Percentiles rank a stretch among this genome's conserved stretches.
These are phyloP conservation scores for Amphiduros pacificus DNA, from an alignment of 2,888 invertebrate genomes.

Conservation along the genomic window DNA sequence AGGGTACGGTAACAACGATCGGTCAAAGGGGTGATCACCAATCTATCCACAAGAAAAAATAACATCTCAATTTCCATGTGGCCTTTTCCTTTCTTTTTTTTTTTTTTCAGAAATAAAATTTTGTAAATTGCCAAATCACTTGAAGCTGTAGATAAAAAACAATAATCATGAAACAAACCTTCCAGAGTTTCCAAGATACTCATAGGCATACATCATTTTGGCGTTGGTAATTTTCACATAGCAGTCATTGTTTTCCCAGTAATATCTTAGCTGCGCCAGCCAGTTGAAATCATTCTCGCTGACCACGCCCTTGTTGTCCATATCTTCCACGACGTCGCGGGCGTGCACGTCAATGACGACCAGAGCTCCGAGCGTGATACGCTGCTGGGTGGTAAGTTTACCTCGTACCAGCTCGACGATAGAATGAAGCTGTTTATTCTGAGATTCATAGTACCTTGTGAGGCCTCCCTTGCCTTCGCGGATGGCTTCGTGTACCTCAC, in stretches of 20 bases:
- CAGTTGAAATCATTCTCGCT: constrained; percentile 85
- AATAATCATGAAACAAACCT: too few relatives aligned
- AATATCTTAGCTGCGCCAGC: constrained; percentile 80
- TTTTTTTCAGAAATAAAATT: too few relatives aligned
- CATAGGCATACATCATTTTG: constrained; percentile 85
- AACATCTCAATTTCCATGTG: too few relatives aligned
- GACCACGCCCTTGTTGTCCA: constrained; percentile 63
- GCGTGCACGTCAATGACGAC: constrained; percentile 93
- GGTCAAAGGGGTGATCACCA: constrained; percentile 91
- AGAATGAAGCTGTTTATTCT: constrained; percentile 71
- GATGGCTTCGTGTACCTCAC: constrained; percentile 75
- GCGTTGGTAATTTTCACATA: constrained; percentile 85
- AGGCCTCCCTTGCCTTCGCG: constrained; percentile 66
- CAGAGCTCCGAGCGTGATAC: constrained; percentile 86
- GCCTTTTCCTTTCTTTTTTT: too few relatives aligned
- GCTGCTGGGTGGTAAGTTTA: constrained; percentile 80
- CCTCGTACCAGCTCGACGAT: constrained; percentile 80
- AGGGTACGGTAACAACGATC: constrained; percentile 90
- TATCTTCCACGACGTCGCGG: constrained; percentile 77
- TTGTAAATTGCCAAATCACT: too few relatives aligned
- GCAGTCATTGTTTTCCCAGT: constrained; percentile 68
- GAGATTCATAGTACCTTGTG: constrained; percentile 64
- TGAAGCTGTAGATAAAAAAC: too few relatives aligned
- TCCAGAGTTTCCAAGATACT: constrained; percentile 82
- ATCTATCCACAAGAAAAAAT: too few relatives aligned